Conservation (phyloP, 2,797 vertebrate species). For the Lepilemur ruficaudatus region DNA sequence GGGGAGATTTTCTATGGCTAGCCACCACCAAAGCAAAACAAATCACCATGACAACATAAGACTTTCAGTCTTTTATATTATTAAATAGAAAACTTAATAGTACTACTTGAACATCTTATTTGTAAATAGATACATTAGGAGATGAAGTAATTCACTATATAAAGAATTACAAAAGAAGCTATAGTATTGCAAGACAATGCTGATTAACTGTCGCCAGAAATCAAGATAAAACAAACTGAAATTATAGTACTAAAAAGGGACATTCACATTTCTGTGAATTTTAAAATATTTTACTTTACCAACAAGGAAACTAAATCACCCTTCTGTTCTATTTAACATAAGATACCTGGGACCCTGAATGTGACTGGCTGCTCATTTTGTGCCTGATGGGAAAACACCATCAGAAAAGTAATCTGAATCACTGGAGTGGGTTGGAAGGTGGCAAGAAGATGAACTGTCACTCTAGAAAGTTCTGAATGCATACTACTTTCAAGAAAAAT, state of each 20-base stretch:
- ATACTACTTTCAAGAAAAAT: not conserved
- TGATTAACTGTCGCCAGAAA: constrained; percentile 4
- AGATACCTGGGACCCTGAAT: not conserved
- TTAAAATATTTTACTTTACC: not conserved
- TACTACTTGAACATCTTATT: not conserved
- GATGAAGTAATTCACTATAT: not conserved
- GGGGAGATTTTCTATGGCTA: not conserved
- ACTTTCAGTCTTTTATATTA: not conserved
- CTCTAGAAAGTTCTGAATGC: not conserved
- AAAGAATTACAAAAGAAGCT: not conserved
- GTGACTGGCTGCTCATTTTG: not conserved
- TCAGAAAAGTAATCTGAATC: not conserved
- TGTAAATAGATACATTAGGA: not conserved
- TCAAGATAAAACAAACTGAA: constrained; percentile 3
- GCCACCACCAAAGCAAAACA: not conserved
- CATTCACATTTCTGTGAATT: not conserved
- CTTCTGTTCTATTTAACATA: not conserved
- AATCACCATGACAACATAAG: not conserved
- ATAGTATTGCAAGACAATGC: not conserved
- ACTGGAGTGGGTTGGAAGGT: not conserved
- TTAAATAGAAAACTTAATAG: not conserved
- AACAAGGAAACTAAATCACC: not conserved
- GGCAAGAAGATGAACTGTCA: not conserved
- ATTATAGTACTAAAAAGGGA: not conserved
- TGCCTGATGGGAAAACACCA: not conserved